phyloP scores from a whole-genome alignment of 2,113 vertebrate species.

The Python bivittatus region DNA sequence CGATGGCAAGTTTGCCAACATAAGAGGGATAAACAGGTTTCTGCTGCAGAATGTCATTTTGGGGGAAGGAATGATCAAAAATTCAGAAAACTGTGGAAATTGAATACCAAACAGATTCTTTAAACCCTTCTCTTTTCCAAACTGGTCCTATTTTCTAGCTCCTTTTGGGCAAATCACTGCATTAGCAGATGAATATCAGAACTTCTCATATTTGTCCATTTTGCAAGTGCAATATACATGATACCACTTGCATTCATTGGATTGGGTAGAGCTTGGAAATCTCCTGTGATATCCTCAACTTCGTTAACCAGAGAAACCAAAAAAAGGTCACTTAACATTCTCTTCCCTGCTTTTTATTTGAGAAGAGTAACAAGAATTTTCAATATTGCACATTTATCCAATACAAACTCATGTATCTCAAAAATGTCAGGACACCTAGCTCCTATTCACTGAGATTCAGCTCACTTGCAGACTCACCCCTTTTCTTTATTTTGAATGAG shows the following conservation, averaged over 20 bases:
- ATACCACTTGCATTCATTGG: conserved; percentile 35
- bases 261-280: background rate
- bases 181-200: conserved; percentile 32
- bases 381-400: background rate
- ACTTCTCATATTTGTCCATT: conserved; percentile 20
- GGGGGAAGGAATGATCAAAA: conserved; percentile 31
- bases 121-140: background rate
- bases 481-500: background rate
- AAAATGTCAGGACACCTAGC: background rate
- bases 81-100: conserved; percentile 26
- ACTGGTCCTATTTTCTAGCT: conserved; percentile 24
- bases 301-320: background rate
- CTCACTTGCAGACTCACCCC: background rate
- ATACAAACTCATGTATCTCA: background rate
- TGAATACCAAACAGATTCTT: conserved; percentile 30
- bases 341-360: background rate
- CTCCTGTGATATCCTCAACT: background rate
- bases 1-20: background rate
- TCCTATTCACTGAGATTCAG: background rate
- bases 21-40: conserved; percentile 24
- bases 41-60: conserved; percentile 32
- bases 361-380: background rate
- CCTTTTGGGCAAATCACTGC: background rate
- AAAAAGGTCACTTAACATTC: background rate
- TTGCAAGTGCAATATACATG: conserved; percentile 52